A percentile compares a stretch with the other conserved stretches of the same genome.
These are phyloP conservation scores for Agrypnia vestita DNA, from an alignment of 1,140 invertebrate genomes.

Conservation along the genomic window DNA sequence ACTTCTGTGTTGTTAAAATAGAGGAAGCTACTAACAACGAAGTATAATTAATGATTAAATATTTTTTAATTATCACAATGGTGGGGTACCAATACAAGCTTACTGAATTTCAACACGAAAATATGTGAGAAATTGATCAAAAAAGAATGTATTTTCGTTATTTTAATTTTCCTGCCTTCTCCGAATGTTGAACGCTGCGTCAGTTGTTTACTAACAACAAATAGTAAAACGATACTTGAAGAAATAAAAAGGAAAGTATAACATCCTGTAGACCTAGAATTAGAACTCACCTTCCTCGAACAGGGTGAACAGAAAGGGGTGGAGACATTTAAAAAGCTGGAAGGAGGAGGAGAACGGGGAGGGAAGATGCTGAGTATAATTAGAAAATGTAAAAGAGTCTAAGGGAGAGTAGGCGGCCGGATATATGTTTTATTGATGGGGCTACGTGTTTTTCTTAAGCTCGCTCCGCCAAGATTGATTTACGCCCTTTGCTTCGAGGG, in stretches of 20 bases:
- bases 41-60: background rate
- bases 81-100: background rate
- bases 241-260: background rate
- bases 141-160: too few relatives aligned
- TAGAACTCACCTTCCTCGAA: background rate
- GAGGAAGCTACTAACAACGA: background rate
- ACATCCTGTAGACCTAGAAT: background rate
- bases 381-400: constrained; percentile 59
- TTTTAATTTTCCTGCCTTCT: too few relatives aligned
- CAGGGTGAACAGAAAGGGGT: constrained; percentile 39
- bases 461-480: constrained; percentile 34
- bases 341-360: constrained; percentile 26
- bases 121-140: too few relatives aligned
- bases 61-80: background rate
- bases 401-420: constrained; percentile 43
- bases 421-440: constrained; percentile 60
- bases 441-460: constrained; percentile 51
- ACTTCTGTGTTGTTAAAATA: background rate
- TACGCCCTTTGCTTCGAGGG: constrained; percentile 29
- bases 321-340: constrained; percentile 35
- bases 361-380: constrained; percentile 53
- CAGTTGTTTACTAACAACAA: too few relatives aligned
- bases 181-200: too few relatives aligned
- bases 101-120: too few relatives aligned
- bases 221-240: too few relatives aligned